A percentile compares a stretch with the other conserved stretches of the same genome.
Evolutionary conservation across 1,140 invertebrate species (phyloP).

Genomic region (Geopemphigus sp.): DNA sequence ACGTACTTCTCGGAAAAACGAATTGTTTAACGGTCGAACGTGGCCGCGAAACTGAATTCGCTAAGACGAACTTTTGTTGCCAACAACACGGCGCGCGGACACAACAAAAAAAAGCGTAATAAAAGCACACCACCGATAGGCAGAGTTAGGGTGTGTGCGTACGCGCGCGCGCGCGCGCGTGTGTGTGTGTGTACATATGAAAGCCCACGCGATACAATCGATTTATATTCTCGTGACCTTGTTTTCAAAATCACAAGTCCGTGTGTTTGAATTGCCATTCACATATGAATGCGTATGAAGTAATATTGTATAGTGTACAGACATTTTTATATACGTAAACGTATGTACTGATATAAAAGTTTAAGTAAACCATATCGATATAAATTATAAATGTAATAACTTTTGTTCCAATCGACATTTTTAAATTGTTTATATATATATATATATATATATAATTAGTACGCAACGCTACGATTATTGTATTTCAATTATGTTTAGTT

Average conservation of each 20-base stretch:
- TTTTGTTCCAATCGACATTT: too few relatives aligned
- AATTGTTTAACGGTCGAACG: constrained; percentile 1
- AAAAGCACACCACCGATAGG: background rate
- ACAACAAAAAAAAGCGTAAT: background rate
- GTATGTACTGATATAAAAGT: background rate
- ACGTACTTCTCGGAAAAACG: background rate
- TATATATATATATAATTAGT: too few relatives aligned
- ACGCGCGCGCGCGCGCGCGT: too few relatives aligned
- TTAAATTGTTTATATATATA: too few relatives aligned
- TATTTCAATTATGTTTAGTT: too few relatives aligned
- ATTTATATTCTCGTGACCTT: constrained; percentile 25
- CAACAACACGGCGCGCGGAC: background rate
- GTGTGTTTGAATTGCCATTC: background rate
- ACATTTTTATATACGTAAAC: background rate
- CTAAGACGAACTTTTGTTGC: background rate
- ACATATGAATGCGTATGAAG: too few relatives aligned
- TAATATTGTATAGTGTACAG: background rate
- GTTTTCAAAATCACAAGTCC: constrained; percentile 1
- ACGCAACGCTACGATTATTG: too few relatives aligned
- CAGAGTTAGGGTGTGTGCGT: background rate
- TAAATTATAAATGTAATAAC: too few relatives aligned
- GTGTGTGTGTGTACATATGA: background rate
- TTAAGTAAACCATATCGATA: too few relatives aligned
- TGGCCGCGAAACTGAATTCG: background rate
- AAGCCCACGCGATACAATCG: constrained; percentile 10